Evolutionary conservation across 2,113 vertebrate genomes (phyloP).

Genomic region (Rhinogobius similis): DNA sequence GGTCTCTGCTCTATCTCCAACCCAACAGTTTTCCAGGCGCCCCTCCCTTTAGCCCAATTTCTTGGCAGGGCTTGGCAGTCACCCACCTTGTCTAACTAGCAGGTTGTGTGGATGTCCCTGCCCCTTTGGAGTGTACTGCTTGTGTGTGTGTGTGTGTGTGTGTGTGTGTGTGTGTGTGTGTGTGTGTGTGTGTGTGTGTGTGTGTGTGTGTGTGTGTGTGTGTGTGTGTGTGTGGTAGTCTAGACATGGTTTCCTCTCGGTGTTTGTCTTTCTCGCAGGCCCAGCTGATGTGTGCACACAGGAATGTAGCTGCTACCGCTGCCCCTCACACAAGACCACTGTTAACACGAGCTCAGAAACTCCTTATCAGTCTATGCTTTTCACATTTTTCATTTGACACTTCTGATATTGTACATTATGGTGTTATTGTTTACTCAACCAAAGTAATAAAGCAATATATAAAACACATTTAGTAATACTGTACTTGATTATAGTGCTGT

Average conservation of each 20-base stretch:
- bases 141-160: constrained; percentile 46
- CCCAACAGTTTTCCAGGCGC: constrained; percentile 32
- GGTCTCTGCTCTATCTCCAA: constrained; percentile 44
- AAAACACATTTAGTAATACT: background rate
- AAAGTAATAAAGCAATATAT: background rate
- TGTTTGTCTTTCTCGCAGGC: constrained; percentile 77
- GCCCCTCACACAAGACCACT: constrained; percentile 58
- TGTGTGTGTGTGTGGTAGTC: constrained; percentile 57
- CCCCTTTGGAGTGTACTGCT: constrained; percentile 18
- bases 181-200: constrained; percentile 43
- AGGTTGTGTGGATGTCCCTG: constrained; percentile 54
- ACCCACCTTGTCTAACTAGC: constrained; percentile 72
- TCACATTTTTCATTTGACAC: constrained; percentile 18
- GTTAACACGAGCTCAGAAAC: background rate
- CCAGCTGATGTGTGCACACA: constrained; percentile 77
- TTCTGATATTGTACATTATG: constrained; percentile 16
- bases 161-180: constrained; percentile 42
- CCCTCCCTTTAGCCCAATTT: constrained; percentile 42
- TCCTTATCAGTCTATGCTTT: constrained; percentile 25
- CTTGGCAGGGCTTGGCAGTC: constrained; percentile 68
- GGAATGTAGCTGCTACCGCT: constrained; percentile 75
- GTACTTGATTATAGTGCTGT: background rate
- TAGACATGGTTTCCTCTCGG: constrained; percentile 77
- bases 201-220: constrained; percentile 44
- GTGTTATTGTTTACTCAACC: background rate